phyloP scores from a whole-genome alignment of 2,888 invertebrate genomes.

The Lathronympha strigana region DNA sequence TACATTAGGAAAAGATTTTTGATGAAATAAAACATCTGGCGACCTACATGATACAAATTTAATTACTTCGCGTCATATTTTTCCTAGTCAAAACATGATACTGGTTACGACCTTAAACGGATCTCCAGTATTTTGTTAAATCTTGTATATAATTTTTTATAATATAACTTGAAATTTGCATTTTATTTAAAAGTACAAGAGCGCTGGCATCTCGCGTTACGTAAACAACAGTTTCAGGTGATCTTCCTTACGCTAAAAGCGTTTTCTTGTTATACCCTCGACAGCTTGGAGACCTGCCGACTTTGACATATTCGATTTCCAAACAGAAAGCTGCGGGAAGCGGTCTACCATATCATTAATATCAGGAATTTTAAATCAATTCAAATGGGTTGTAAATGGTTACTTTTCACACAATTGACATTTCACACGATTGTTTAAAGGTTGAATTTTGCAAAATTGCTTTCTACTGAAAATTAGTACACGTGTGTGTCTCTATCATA shows the following conservation, averaged over 20 bases:
- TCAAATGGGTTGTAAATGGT: not conserved
- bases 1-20: no score
- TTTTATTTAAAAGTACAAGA: not conserved
- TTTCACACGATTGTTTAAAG: not conserved
- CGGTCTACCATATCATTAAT: slow-evolving; percentile 27
- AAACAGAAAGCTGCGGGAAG: slow-evolving; percentile 52
- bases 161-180: not conserved
- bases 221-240: slow-evolving; percentile 54
- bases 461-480: not conserved
- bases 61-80: no score
- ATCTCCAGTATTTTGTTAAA: no score
- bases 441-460: not conserved
- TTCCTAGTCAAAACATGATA: no score
- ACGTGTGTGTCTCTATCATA: no score
- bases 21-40: no score
- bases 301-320: slow-evolving; percentile 71
- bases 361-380: not conserved
- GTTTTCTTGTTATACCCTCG: slow-evolving; percentile 63
- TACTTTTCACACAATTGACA: not conserved
- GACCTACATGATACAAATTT: no score
- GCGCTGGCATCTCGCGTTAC: slow-evolving; percentile 43
- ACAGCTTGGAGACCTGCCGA: slow-evolving; percentile 51
- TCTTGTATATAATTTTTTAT: no score
- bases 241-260: slow-evolving; percentile 63
- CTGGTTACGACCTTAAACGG: no score